Conservation (phyloP, 2,888 invertebrate species). For the Pandemis heparana region DNA sequence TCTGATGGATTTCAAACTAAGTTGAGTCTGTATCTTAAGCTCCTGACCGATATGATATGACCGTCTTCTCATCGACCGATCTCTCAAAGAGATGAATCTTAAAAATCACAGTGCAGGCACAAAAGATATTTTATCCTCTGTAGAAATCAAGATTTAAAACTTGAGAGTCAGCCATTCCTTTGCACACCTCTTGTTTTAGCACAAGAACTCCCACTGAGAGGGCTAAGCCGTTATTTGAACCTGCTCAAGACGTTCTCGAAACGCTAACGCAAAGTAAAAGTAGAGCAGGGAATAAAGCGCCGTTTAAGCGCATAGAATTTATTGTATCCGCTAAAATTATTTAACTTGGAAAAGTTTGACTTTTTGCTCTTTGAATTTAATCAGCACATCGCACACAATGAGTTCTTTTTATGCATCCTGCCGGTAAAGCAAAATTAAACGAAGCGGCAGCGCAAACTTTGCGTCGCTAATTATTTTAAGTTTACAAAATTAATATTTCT, state of each 20-base stretch:
- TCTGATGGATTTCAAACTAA: too few species aligned
- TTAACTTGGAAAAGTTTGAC: not conserved
- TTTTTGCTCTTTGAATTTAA: not conserved
- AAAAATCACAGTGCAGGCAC: too few species aligned
- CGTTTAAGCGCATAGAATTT: not conserved
- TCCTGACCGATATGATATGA: too few species aligned
- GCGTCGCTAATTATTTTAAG: not conserved
- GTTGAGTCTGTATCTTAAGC: too few species aligned
- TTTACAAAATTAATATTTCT: not conserved
- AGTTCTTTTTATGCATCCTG: not conserved
- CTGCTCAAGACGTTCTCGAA: not conserved
- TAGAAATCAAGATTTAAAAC: not conserved
- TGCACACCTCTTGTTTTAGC: not conserved
- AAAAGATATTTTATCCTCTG: not conserved
- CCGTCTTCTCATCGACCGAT: too few species aligned
- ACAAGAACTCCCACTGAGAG: not conserved
- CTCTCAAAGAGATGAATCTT: too few species aligned
- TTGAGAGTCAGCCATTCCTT: not conserved
- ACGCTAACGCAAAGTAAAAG: not conserved
- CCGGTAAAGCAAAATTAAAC: not conserved
- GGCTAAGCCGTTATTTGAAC: constrained; percentile 14
- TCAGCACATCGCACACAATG: not conserved
- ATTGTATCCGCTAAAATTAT: not conserved
- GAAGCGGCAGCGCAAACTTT: not conserved
- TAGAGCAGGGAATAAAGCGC: not conserved